These are phyloP conservation scores for Larimichthys polyactis DNA, from an alignment of 2,113 vertebrate genomes.

Conservation along the genomic window DNA sequence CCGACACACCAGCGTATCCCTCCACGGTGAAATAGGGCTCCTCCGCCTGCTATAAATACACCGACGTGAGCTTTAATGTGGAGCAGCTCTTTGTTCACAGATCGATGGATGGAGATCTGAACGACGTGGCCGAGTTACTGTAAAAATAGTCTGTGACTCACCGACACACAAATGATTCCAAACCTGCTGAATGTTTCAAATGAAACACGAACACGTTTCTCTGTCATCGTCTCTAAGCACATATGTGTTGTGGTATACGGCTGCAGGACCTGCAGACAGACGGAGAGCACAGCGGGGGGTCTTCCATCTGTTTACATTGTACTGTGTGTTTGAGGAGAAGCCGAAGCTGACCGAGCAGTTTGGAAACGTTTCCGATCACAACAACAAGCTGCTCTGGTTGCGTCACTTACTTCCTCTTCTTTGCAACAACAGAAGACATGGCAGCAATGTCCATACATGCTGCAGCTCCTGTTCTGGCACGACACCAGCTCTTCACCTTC, in stretches of 20 bases:
- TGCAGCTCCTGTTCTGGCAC: no score
- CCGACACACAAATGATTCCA: constrained; percentile 5
- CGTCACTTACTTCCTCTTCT: no score
- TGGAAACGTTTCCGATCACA: background rate
- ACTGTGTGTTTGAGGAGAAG: background rate
- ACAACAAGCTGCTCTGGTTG: no score
- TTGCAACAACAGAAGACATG: no score
- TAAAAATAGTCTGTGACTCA: constrained; percentile 5
- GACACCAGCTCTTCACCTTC: no score
- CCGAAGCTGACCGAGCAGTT: background rate
- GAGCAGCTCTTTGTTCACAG: background rate
- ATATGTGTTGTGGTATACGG: background rate
- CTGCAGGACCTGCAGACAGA: background rate
- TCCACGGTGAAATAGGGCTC: background rate
- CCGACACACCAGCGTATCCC: background rate
- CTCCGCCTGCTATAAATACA: constrained; percentile 14
- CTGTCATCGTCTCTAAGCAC: background rate
- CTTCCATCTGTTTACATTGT: constrained; percentile 30
- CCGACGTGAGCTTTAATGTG: background rate
- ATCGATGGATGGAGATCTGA: background rate
- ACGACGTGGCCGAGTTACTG: background rate
- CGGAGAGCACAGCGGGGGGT: background rate
- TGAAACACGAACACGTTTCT: no score
- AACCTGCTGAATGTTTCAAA: constrained; percentile 18
- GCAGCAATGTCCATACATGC: no score